Conservation (phyloP, 2,888 invertebrate species). For the Digitonthophagus gazella region DNA sequence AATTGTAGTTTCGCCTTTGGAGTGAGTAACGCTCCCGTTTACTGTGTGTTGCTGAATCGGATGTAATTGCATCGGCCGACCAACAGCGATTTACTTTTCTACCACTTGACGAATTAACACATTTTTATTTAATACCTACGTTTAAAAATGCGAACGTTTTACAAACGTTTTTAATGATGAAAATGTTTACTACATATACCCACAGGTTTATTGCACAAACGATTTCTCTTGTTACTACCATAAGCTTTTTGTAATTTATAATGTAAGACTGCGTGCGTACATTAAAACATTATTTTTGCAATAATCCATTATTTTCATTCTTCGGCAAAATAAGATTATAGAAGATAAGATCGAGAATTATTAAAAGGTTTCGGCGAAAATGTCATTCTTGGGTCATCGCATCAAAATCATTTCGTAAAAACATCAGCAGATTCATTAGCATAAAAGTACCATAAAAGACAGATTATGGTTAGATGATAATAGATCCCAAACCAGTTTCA, state of each 20-base stretch:
- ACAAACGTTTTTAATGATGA: neutral
- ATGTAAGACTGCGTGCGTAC: neutral
- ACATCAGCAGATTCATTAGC: too few species aligned
- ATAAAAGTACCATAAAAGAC: too few species aligned
- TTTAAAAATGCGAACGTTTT: neutral
- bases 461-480: too few species aligned
- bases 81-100: neutral
- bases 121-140: neutral
- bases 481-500: too few species aligned
- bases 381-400: too few species aligned
- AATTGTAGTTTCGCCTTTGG: slow-evolving; percentile 3
- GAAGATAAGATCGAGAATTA: too few species aligned
- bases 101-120: neutral
- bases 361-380: too few species aligned
- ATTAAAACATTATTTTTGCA: too few species aligned
- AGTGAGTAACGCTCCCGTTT: neutral
- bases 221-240: neutral
- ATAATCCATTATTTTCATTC: neutral
- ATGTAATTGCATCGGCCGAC: neutral
- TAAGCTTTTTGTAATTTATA: neutral
- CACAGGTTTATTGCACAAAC: neutral
- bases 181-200: neutral
- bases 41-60: neutral
- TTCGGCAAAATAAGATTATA: too few species aligned
- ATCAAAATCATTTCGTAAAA: too few species aligned